These are phyloP conservation scores for Tigriopus californicus DNA, from an alignment of 2,888 invertebrate genomes.

Conservation along the genomic window DNA sequence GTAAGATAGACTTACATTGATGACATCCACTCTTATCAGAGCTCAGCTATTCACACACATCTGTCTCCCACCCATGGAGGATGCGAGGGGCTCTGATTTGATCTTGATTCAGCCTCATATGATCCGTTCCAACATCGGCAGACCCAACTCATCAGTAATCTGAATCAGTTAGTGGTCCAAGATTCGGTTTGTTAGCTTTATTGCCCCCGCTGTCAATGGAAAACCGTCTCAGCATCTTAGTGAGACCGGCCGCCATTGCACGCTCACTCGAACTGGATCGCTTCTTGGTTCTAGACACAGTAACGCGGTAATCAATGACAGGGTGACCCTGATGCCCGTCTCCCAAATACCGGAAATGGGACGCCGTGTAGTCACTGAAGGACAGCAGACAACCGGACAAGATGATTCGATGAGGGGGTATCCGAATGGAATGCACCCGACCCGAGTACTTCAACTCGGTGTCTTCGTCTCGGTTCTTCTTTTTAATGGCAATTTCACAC, in stretches of 20 bases:
- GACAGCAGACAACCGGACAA: conserved; percentile 1
- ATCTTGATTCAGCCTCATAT: too few relatives aligned
- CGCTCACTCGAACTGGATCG: background rate
- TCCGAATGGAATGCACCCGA: conserved; percentile 3
- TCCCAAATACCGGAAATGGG: background rate
- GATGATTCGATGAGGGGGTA: conserved; percentile 8
- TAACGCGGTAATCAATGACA: conserved; percentile 2
- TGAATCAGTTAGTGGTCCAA: too few relatives aligned
- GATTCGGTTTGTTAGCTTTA: background rate
- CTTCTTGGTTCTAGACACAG: background rate
- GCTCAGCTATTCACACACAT: too few relatives aligned
- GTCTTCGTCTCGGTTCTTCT: background rate
- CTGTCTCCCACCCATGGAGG: too few relatives aligned
- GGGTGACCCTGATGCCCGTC: conserved; percentile 6
- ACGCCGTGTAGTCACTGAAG: conserved; percentile 5
- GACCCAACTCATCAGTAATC: too few relatives aligned
- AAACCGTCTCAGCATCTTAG: conserved; percentile 8
- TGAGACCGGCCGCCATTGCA: background rate
- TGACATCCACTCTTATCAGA: too few relatives aligned
- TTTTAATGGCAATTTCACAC: conserved; percentile 5
- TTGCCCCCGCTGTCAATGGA: background rate
- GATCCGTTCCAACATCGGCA: too few relatives aligned
- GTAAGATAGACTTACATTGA: too few relatives aligned
- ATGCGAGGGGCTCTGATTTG: too few relatives aligned
- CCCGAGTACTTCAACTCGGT: conserved; percentile 3